Percentiles rank a stretch among this genome's conserved stretches.
These are phyloP conservation scores for Agonopterix arenella DNA, from an alignment of 2,888 invertebrate species.

Conservation along the genomic window DNA sequence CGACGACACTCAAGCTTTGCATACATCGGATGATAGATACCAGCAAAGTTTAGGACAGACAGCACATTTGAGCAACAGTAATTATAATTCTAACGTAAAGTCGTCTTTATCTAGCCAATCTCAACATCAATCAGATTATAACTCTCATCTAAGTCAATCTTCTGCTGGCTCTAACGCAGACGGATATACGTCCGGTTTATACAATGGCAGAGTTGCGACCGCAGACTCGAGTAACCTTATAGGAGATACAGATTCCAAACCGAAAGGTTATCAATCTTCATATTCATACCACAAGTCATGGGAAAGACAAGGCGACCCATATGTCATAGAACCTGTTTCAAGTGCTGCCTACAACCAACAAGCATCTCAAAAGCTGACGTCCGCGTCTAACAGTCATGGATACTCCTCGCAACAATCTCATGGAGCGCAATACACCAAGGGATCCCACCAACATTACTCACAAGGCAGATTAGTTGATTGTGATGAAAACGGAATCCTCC, in stretches of 20 bases:
- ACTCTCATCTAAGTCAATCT: constrained; percentile 24
- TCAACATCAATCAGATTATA: constrained; percentile 30
- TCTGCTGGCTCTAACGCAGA: constrained; percentile 18
- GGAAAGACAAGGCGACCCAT: constrained; percentile 71
- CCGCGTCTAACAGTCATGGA: constrained; percentile 25
- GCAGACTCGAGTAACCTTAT: constrained; percentile 28
- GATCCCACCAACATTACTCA: constrained; percentile 30
- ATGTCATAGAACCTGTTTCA: constrained; percentile 55
- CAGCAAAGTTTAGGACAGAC: constrained; percentile 26
- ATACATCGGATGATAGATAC: constrained; percentile 20
- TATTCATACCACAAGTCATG: constrained; percentile 72
- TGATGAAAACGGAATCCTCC: constrained; percentile 39
- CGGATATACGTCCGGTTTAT: constrained; percentile 21
- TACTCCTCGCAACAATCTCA: constrained; percentile 33
- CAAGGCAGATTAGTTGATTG: constrained; percentile 22
- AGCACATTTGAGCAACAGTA: constrained; percentile 23
- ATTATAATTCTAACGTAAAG: constrained; percentile 34
- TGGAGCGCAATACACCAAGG: constrained; percentile 32
- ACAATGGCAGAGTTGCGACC: constrained; percentile 17
- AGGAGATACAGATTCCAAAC: constrained; percentile 34
- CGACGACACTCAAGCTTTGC: constrained; percentile 34
- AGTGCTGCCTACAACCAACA: constrained; percentile 28
- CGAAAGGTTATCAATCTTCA: constrained; percentile 67
- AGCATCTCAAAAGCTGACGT: constrained; percentile 39
- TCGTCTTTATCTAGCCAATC: constrained; percentile 27